Evolutionary conservation across 2,888 invertebrate genomes (phyloP).

Genomic region (Coelopa pilipes): DNA sequence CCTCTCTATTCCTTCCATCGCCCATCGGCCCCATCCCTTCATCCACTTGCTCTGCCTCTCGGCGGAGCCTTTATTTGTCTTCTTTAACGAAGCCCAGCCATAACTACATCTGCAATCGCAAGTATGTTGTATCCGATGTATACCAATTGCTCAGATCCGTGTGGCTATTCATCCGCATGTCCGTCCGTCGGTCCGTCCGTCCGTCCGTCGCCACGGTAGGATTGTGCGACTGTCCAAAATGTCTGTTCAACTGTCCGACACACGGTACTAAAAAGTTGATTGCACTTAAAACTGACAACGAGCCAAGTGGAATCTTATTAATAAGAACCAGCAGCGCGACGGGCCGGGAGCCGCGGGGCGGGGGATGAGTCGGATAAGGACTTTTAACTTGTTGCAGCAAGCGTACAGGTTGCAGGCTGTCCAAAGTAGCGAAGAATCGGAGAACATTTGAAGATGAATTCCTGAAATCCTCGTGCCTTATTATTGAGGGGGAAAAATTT

Average conservation of each 20-base stretch:
- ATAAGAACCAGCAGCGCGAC: background rate
- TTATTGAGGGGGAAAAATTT: too few species aligned
- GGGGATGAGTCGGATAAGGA: background rate
- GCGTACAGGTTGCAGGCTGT: too few species aligned
- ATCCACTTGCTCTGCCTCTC: too few species aligned
- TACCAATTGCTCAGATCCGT: conserved; percentile 20
- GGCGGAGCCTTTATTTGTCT: conserved; percentile 1
- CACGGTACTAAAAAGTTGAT: conserved; percentile 34
- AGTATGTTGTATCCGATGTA: background rate
- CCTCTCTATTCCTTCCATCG: too few species aligned
- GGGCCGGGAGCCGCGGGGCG: background rate
- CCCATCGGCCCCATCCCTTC: too few species aligned
- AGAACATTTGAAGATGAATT: too few species aligned
- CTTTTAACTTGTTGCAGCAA: background rate
- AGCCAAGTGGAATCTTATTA: conserved; percentile 24
- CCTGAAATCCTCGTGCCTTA: background rate
- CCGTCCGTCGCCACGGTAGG: background rate
- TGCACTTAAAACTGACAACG: conserved; percentile 34
- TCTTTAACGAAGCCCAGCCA: conserved; percentile 19
- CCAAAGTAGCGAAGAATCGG: too few species aligned
- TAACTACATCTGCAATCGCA: background rate
- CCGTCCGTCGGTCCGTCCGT: conserved; percentile 5
- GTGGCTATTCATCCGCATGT: background rate
- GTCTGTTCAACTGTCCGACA: conserved; percentile 31
- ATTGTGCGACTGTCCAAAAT: conserved; percentile 30